Conservation (phyloP, 2,113 vertebrate species). For the Gambusia affinis region DNA sequence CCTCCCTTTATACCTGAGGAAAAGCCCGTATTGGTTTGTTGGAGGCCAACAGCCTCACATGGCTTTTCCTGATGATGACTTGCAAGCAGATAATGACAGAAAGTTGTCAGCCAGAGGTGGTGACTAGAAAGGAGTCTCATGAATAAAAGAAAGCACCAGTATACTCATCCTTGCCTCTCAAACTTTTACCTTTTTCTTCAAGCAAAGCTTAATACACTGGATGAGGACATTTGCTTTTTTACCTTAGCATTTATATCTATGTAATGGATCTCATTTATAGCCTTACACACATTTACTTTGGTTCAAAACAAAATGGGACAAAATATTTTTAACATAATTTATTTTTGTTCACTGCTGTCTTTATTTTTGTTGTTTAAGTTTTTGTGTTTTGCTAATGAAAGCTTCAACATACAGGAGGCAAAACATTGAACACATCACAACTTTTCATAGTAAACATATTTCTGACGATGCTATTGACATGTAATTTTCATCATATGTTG, state of each 20-base stretch:
- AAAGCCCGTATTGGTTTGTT: constrained; percentile 37
- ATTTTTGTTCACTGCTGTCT: constrained; percentile 7
- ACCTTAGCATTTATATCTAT: background rate
- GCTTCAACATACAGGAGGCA: background rate
- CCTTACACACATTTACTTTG: background rate
- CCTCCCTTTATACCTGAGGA: constrained; percentile 79
- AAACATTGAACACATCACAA: too few species aligned
- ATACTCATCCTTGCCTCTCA: constrained; percentile 2
- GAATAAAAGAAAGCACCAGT: constrained; percentile 2
- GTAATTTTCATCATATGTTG: too few species aligned
- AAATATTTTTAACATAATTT: too few species aligned
- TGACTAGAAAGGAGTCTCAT: constrained; percentile 29
- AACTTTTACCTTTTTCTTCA: constrained; percentile 6
- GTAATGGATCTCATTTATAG: constrained; percentile 17
- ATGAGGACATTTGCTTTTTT: constrained; percentile 11
- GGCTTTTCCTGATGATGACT: constrained; percentile 57
- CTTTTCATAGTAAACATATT: too few species aligned
- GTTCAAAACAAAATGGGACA: background rate
- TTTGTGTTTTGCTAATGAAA: constrained; percentile 36
- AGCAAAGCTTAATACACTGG: background rate
- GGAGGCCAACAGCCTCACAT: constrained; percentile 61
- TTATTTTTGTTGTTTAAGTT: background rate
- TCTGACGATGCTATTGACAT: too few species aligned
- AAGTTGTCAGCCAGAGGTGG: constrained; percentile 38
- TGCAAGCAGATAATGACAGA: constrained; percentile 20